These are phyloP conservation scores for Troides aeacus DNA, from an alignment of 2,888 invertebrate species.

Conservation along the genomic window DNA sequence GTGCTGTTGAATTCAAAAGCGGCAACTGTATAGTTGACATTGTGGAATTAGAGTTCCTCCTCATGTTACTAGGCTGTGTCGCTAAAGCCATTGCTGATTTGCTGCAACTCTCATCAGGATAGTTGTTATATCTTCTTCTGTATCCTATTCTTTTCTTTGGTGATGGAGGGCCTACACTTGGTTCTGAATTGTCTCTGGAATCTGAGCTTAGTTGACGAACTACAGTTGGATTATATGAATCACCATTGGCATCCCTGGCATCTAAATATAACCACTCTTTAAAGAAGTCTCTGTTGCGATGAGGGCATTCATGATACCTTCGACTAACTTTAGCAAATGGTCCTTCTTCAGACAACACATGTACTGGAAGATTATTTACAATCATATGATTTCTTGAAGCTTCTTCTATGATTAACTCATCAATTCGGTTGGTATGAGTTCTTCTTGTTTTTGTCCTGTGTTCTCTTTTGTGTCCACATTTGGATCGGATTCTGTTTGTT, in stretches of 20 bases:
- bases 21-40: slow-evolving; percentile 82
- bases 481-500: slow-evolving; percentile 52
- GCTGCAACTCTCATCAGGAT: slow-evolving; percentile 72
- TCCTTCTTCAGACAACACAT: slow-evolving; percentile 69
- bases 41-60: slow-evolving; percentile 81
- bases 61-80: slow-evolving; percentile 74
- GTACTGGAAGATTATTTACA: slow-evolving; percentile 59
- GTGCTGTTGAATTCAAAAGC: slow-evolving; percentile 71
- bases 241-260: slow-evolving; percentile 62
- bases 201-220: slow-evolving; percentile 78
- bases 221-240: slow-evolving; percentile 76
- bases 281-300: slow-evolving; percentile 66
- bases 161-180: slow-evolving; percentile 70
- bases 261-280: slow-evolving; percentile 74
- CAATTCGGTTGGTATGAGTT: slow-evolving; percentile 59
- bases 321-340: slow-evolving; percentile 71
- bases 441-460: slow-evolving; percentile 54
- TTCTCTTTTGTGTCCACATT: slow-evolving; percentile 60
- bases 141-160: slow-evolving; percentile 68
- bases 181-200: slow-evolving; percentile 75
- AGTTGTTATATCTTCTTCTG: slow-evolving; percentile 66
- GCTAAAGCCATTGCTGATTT: slow-evolving; percentile 74
- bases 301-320: slow-evolving; percentile 66
- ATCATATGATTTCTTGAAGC: slow-evolving; percentile 52
- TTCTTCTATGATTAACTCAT: slow-evolving; percentile 65